Conservation (phyloP, 2,888 invertebrate genomes). For the Synanthedon vespiformis region DNA sequence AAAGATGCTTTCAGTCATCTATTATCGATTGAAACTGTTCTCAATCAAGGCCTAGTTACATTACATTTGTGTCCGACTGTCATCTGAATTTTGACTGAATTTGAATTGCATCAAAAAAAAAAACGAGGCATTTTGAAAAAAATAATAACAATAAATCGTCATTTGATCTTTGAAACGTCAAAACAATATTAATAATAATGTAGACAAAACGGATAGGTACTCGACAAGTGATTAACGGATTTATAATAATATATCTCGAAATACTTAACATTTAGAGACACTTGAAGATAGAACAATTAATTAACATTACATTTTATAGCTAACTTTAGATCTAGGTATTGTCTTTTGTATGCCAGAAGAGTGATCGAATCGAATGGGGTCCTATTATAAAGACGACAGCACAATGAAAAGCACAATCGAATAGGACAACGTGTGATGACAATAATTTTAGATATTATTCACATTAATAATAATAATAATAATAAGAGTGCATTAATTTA, state of each 20-base stretch:
- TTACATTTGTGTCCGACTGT: no score
- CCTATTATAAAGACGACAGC: slow-evolving; percentile 28
- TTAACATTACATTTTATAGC: slow-evolving; percentile 65
- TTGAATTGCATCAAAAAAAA: no score
- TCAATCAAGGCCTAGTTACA: no score
- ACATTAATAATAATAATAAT: slow-evolving; percentile 4
- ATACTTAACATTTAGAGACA: slow-evolving; percentile 64
- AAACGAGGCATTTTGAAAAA: no score
- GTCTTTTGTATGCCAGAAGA: slow-evolving; percentile 69
- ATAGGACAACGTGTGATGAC: slow-evolving; percentile 32
- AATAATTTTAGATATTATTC: slow-evolving; percentile 34
- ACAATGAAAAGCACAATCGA: slow-evolving; percentile 40
- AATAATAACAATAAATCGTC: no score
- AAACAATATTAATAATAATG: no score
- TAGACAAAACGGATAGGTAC: no score
- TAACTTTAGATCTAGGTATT: slow-evolving; percentile 72
- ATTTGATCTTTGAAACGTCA: no score
- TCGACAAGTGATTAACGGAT: neutral
- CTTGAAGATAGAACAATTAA: slow-evolving; percentile 67
- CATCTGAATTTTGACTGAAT: no score
- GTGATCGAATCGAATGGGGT: slow-evolving; percentile 52
- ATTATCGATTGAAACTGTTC: no score
- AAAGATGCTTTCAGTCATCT: no score
- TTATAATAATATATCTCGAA: slow-evolving; percentile 48
- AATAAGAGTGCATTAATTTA: slow-evolving; percentile 35